These are phyloP conservation scores for Eilema caniola DNA, from an alignment of 2,888 invertebrate genomes.

Conservation along the genomic window DNA sequence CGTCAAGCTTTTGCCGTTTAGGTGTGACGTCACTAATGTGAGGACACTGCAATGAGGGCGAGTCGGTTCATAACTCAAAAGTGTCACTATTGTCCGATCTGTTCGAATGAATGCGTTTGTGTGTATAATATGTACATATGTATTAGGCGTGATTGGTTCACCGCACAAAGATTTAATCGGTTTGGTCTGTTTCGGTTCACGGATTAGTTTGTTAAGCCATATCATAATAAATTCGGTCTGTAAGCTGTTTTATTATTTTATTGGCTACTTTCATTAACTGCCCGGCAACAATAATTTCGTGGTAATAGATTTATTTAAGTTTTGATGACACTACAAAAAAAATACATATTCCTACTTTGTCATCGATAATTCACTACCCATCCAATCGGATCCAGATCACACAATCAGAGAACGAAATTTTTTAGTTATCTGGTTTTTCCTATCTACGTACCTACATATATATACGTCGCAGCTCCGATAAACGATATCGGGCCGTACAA, in stretches of 20 bases:
- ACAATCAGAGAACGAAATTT: neutral
- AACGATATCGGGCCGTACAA: too few relatives aligned
- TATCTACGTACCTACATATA: neutral
- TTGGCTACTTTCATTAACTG: neutral
- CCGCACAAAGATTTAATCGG: slow-evolving; percentile 32
- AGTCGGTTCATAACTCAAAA: slow-evolving; percentile 24
- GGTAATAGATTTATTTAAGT: neutral
- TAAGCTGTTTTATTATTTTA: neutral
- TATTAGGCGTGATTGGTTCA: slow-evolving; percentile 28
- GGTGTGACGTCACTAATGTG: slow-evolving; percentile 20
- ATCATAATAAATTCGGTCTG: neutral
- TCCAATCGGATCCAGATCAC: neutral
- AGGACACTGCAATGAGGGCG: slow-evolving; percentile 13
- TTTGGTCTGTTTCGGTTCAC: slow-evolving; percentile 24
- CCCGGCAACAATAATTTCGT: neutral
- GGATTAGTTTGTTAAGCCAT: neutral
- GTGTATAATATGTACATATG: neutral
- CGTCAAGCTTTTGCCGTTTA: neutral
- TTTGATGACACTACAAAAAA: neutral
- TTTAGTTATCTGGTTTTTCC: neutral
- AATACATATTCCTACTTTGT: neutral
- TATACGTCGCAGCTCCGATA: too few relatives aligned
- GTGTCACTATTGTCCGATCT: neutral
- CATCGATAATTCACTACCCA: neutral
- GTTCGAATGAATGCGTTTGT: neutral